Evolutionary conservation across 1,140 invertebrate species (phyloP).

Genomic region (Platyura marginata): DNA sequence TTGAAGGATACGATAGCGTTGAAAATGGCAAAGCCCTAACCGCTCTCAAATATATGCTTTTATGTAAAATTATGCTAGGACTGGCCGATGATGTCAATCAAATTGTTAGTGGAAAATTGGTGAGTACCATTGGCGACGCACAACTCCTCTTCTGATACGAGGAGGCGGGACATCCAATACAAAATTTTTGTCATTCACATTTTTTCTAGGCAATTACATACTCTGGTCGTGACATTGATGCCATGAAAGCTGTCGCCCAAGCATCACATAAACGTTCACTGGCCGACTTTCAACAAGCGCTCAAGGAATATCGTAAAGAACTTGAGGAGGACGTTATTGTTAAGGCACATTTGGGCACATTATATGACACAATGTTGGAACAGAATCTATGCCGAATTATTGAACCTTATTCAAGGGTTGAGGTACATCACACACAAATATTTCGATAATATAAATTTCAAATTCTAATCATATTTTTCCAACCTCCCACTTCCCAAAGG

Average conservation of each 20-base stretch:
- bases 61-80: slow-evolving; percentile 97
- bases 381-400: slow-evolving; percentile 98
- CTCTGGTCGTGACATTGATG: slow-evolving; percentile 85
- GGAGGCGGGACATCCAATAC: no score
- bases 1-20: slow-evolving; percentile 96
- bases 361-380: slow-evolving; percentile 98
- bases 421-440: slow-evolving; percentile 34
- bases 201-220: slow-evolving; percentile 80
- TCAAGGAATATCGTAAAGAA: slow-evolving; percentile 74
- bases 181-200: not conserved
- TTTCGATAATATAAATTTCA: not conserved
- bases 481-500: slow-evolving; percentile 23
- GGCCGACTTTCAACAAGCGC: slow-evolving; percentile 81
- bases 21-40: slow-evolving; percentile 81
- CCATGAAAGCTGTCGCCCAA: slow-evolving; percentile 92
- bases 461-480: not conserved
- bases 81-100: slow-evolving; percentile 89
- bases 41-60: slow-evolving; percentile 95
- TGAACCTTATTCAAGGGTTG: slow-evolving; percentile 94
- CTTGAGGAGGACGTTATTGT: slow-evolving; percentile 94
- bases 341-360: slow-evolving; percentile 81
- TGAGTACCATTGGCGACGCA: no score
- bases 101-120: slow-evolving; percentile 87
- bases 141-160: no score
- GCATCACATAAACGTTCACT: slow-evolving; percentile 92